Percentiles rank a stretch among this genome's conserved stretches.
These are phyloP conservation scores for Schlechtendalia chinensis DNA, from an alignment of 1,140 invertebrate species.

Conservation along the genomic window DNA sequence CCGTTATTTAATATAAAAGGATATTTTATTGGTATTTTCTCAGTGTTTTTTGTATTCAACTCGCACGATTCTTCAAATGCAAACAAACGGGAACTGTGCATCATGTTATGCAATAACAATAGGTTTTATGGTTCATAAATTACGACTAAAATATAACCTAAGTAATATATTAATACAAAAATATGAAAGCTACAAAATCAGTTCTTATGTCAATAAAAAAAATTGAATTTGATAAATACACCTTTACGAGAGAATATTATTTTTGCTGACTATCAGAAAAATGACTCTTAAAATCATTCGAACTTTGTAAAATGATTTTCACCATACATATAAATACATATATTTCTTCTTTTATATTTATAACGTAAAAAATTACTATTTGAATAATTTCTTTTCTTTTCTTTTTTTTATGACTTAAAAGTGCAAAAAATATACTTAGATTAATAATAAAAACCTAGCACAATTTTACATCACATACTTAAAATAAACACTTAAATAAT, in stretches of 20 bases:
- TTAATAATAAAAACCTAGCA: neutral
- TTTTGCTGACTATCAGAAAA: neutral
- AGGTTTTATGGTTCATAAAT: conserved; percentile 9
- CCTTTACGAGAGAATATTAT: neutral
- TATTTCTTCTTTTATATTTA: neutral
- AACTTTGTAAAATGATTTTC: conserved; percentile 6
- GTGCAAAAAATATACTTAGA: neutral
- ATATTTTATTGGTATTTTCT: neutral
- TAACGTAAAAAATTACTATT: neutral
- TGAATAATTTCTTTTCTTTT: neutral
- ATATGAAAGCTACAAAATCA: neutral
- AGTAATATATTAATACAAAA: conserved; percentile 3
- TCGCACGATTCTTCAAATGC: no score
- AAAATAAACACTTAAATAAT: no score
- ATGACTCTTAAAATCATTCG: neutral
- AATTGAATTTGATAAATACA: conserved; percentile 18
- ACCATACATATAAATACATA: neutral
- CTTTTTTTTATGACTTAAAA: neutral
- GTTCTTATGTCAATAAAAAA: neutral
- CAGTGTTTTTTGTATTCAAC: no score
- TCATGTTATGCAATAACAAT: neutral
- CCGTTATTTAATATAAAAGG: neutral
- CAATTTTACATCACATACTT: no score
- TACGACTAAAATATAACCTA: neutral
- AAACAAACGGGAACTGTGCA: neutral